Evolutionary conservation across 2,113 vertebrate species (phyloP).

Genomic region (Chaetodon auriga): DNA sequence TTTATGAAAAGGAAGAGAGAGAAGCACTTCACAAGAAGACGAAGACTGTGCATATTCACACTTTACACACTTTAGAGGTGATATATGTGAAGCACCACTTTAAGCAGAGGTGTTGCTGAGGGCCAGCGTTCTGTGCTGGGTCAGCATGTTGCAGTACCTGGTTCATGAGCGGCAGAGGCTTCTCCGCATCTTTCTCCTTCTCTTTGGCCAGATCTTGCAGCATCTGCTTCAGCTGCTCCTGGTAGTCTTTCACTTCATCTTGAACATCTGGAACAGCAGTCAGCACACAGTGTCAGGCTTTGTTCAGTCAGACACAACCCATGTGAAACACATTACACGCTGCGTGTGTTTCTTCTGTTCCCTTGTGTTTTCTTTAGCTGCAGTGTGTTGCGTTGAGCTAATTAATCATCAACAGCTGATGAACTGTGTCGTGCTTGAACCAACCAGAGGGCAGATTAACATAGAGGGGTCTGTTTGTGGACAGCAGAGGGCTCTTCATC

Average conservation of each 20-base stretch:
- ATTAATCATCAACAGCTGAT: too few relatives aligned
- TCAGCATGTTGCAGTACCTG: slow-evolving; percentile 84
- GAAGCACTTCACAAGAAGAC: too few relatives aligned
- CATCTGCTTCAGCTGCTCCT: slow-evolving; percentile 97
- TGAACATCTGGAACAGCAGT: slow-evolving; percentile 37
- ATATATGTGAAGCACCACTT: background rate
- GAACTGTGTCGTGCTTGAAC: slow-evolving; percentile 5
- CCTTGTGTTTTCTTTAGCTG: background rate
- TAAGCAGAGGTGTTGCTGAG: background rate
- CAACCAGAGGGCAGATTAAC: slow-evolving; percentile 87
- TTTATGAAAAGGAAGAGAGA: too few relatives aligned
- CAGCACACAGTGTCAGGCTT: background rate
- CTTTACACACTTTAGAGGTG: too few relatives aligned
- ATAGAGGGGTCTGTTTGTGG: slow-evolving; percentile 89
- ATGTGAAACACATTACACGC: background rate
- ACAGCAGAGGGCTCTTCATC: slow-evolving; percentile 89
- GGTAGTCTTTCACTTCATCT: slow-evolving; percentile 88
- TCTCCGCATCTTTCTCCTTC: slow-evolving; percentile 89
- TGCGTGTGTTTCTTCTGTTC: background rate
- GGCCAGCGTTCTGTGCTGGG: background rate
- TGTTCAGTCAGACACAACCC: background rate
- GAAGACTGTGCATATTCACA: too few relatives aligned
- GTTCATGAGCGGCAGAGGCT: slow-evolving; percentile 92
- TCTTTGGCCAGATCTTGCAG: slow-evolving; percentile 92
- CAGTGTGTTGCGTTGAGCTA: background rate